These are phyloP conservation scores for Pseudorhombus dupliciocellatus DNA, from an alignment of 2,113 vertebrate species.

Conservation along the genomic window DNA sequence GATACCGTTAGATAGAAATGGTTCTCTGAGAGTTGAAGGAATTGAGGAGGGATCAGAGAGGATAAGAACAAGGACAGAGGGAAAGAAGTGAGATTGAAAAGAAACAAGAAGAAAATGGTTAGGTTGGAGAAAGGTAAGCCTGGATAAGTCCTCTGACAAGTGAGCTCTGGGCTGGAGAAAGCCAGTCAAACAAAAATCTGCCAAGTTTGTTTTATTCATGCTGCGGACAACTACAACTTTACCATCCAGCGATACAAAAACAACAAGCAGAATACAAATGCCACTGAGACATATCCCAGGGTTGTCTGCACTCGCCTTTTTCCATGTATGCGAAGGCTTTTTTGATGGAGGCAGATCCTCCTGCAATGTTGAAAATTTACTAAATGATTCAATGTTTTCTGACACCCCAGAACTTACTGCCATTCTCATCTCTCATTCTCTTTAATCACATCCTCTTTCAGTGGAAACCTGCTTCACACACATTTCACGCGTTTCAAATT, in stretches of 20 bases:
- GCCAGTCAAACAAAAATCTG: slow-evolving; percentile 70
- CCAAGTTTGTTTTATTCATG: slow-evolving; percentile 73
- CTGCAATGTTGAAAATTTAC: slow-evolving; percentile 46
- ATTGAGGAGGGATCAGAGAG: slow-evolving; percentile 72
- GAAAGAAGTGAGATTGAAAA: slow-evolving; percentile 75
- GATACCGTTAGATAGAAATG: slow-evolving; percentile 71
- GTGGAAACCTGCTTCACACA: slow-evolving; percentile 63
- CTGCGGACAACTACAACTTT: slow-evolving; percentile 46
- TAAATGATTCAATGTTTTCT: slow-evolving; percentile 73
- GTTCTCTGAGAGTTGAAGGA: slow-evolving; percentile 58
- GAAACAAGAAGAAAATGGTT: slow-evolving; percentile 77
- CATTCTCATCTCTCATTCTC: slow-evolving; percentile 69
- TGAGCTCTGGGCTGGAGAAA: slow-evolving; percentile 63
- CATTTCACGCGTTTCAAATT: slow-evolving; percentile 56
- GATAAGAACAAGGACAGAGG: slow-evolving; percentile 69
- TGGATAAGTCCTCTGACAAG: slow-evolving; percentile 77
- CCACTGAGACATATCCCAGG: slow-evolving; percentile 13
- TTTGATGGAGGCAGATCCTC: slow-evolving; percentile 51
- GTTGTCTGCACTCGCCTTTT: slow-evolving; percentile 29
- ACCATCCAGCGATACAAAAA: slow-evolving; percentile 43
- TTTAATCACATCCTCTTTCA: slow-evolving; percentile 71
- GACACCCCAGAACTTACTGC: slow-evolving; percentile 61
- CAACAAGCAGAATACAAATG: slow-evolving; percentile 52
- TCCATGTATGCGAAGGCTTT: slow-evolving; percentile 23
- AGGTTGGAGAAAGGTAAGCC: slow-evolving; percentile 76